Base-by-base conservation (phyloP, 2,113 vertebrate species). In the Orycteropus afer region DNA sequence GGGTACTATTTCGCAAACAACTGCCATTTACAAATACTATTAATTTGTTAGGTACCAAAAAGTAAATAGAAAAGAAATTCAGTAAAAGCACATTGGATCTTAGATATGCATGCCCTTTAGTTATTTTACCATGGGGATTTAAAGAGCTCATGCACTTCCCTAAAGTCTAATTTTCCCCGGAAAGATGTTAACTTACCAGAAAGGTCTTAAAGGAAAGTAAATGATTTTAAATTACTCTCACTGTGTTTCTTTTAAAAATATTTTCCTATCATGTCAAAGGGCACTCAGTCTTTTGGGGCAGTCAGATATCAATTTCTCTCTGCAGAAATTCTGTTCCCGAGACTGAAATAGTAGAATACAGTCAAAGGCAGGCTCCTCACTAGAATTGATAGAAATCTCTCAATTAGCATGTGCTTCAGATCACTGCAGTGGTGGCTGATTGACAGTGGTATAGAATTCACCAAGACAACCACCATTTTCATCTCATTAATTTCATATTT, bases 11-110 rank as follows among this genome's bases (percentile, higher is more conserved):
- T 69, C 84, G 63, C 51, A 93, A 95, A 89, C 45, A 14, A 78
- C 85, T 63, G 25, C 18, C 42, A 37, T 59, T 93, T 92, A 95
- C 11, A 61, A 49, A 87, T 59, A 49, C 32, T 51, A 85, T 95
- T 91, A 82, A 51, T 85, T 78, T 85, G 65, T 5, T 37, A 87
- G 94, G 42, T 32, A 11, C 25, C 67, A 49, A 92, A 87, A 96
- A 90, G 34, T 49, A 89, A 93, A 86, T 42, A 94, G 57, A 95
- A 89, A 89, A 89, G 40, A 86, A 86, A 77, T 87, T 51, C 71
- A 76, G 32, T 40, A 59, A 87, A 96, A n/a, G 9, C 29, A 63
- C 45, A 83, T 47, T 11, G 57, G 76, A 71, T 17, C 37, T 93
- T 90, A 92, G 61, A 81, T 87, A 74, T 10, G 18, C 9, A 23